Conservation (phyloP, 2,797 vertebrate species). For the Sebastes paucispinis region DNA sequence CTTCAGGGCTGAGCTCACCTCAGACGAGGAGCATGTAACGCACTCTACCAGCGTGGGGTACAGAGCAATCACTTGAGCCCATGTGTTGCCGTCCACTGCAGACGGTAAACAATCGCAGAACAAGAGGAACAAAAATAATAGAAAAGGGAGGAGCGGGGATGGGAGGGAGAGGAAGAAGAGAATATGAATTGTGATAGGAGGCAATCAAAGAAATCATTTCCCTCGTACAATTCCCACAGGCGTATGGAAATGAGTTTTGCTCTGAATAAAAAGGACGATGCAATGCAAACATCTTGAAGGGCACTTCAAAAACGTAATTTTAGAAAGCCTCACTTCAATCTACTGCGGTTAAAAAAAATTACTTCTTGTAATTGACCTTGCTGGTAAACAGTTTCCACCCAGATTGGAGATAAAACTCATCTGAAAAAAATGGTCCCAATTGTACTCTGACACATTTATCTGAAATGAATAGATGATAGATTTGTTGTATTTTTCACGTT, state of each 20-base stretch:
- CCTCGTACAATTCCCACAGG: constrained; percentile 50
- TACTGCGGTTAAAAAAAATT: constrained; percentile 5
- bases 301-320: constrained; percentile 56
- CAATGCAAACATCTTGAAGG: constrained; percentile 60
- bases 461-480: constrained; percentile 31
- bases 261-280: constrained; percentile 23
- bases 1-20: constrained; percentile 96
- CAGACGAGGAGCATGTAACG: constrained; percentile 95
- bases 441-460: constrained; percentile 57
- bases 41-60: constrained; percentile 98
- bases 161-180: constrained; percentile 10
- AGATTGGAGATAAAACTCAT: constrained; percentile 46
- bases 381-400: constrained; percentile 41
- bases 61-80: constrained; percentile 97
- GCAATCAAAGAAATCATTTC: constrained; percentile 64
- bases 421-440: constrained; percentile 45
- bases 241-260: constrained; percentile 45
- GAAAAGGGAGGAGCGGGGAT: background rate
- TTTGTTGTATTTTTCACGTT: background rate
- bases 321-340: constrained; percentile 39
- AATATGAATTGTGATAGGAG: constrained; percentile 34
- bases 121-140: background rate
- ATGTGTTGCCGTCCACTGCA: constrained; percentile 95
- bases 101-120: background rate
- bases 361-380: constrained; percentile 56